Base-by-base conservation (phyloP, 2,888 invertebrate genomes). In the Lepidocyrtinus sp. region DNA sequence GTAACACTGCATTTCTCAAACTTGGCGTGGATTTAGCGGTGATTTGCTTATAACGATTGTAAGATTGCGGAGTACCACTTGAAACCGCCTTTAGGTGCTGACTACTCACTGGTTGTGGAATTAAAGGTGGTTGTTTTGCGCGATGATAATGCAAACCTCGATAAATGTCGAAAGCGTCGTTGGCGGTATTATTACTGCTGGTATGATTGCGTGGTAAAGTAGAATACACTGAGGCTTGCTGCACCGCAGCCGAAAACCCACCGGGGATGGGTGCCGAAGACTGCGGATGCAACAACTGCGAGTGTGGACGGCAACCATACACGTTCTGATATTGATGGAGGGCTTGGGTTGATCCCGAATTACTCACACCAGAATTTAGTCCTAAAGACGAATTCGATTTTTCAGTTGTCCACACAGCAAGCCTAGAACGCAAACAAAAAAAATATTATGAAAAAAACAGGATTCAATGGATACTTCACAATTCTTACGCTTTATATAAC, bases 1-100 rank as follows among this genome's bases (percentile, higher is more conserved):
- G 75, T 64, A 70, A 27, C 68, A 71, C 82, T 46, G 73, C 78
- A 78, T 78, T 78, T 75, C 64, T 79, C 75, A 75, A 70, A 68
- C 85, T 85, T 22, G 85, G 85, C 12, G 83, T 85, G 26, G 85
- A 85, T 59, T 85, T 85, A 25, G 82, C 82, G 55, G 81, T 67
- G 27, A 83, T 77, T 64, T 76, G 75, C 5, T 76, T 64, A 27
- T 82, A 75, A 50, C 73, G 74, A 17, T 82, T 63, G n/a, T 78
- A 82, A n/a, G 73, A 15, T 27, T 78, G 22, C 19, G 62, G 26
- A n/a, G 36, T 45, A 21, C 68, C 7, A n/a, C 19, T 21, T 67
- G 61, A 19, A 45, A 36, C 12, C n/a, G n/a, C n/a, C n/a, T n/a
- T n/a, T n/a, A n/a, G n/a, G n/a, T 76, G 82, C 26, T 82, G 68